These are phyloP conservation scores for Sciurus carolinensis DNA, from an alignment of 2,797 vertebrate genomes.

Conservation along the genomic window DNA sequence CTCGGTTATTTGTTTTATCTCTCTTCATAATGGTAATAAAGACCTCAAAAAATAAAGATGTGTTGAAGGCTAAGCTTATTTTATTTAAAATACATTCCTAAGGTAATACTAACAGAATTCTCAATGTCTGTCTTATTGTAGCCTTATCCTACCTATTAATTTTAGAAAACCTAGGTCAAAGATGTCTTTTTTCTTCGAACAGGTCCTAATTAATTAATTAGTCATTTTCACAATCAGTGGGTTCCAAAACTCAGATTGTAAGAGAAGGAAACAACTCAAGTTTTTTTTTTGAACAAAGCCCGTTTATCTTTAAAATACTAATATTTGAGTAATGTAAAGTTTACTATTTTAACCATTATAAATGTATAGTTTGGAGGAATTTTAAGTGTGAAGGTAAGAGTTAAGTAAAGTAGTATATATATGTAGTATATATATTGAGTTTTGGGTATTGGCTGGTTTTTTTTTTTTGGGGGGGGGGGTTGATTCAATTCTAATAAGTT, in stretches of 20 bases:
- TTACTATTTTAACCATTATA: not conserved
- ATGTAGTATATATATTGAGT: not conserved
- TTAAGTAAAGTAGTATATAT: not conserved
- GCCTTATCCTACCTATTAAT: not conserved
- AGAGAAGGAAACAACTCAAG: constrained; percentile 5
- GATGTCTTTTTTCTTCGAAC: not conserved
- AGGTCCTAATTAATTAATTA: constrained; percentile 6
- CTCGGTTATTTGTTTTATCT: constrained; percentile 65
- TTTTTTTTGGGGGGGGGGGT: not conserved
- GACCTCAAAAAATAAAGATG: constrained; percentile 14
- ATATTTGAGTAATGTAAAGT: not conserved
- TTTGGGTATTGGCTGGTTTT: not conserved
- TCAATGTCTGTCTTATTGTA: not conserved
- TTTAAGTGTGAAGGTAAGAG: not conserved
- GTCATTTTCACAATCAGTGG: not conserved
- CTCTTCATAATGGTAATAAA: constrained; percentile 42
- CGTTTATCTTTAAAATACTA: constrained; percentile 45
- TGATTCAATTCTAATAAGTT: not conserved
- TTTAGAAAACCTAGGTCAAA: constrained; percentile 30
- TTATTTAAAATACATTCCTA: constrained; percentile 55
- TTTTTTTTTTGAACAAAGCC: constrained; percentile 44
- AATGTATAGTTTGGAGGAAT: not conserved
- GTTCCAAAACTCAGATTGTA: constrained; percentile 52
- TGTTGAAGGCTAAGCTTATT: constrained; percentile 20
- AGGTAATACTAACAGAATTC: not conserved